These are phyloP conservation scores for Drosophila sechellia DNA, from an alignment of 1,140 invertebrate genomes.

Conservation along the genomic window DNA sequence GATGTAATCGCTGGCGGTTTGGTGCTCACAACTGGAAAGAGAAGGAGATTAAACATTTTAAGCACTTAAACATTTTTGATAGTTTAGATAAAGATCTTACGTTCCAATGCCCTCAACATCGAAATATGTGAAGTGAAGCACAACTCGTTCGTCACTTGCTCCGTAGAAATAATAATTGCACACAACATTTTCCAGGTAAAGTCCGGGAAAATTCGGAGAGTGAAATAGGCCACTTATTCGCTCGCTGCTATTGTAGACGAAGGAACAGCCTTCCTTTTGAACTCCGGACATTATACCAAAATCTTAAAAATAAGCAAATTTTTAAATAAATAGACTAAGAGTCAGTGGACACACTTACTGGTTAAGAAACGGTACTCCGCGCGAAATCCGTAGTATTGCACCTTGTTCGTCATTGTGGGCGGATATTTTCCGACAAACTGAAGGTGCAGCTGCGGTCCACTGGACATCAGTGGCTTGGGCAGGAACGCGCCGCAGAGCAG, in stretches of 20 bases:
- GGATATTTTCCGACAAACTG: conserved; percentile 90
- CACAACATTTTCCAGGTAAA: conserved; percentile 95
- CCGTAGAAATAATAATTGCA: conserved; percentile 98
- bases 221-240: conserved; percentile 92
- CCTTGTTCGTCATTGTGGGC: conserved; percentile 87
- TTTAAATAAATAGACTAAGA: too few species aligned
- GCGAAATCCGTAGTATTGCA: conserved; percentile 91
- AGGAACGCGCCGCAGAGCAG: conserved; percentile 92
- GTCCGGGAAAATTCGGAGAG: conserved; percentile 96
- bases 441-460: conserved; percentile 91
- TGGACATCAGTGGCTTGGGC: conserved; percentile 95
- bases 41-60: too few species aligned
- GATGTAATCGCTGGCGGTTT: conserved; percentile 95
- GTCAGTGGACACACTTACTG: conserved; percentile 87
- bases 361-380: conserved; percentile 94
- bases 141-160: conserved; percentile 91
- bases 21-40: conserved; percentile 90
- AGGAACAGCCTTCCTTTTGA: conserved; percentile 92
- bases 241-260: conserved; percentile 92
- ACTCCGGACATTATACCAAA: conserved; percentile 92
- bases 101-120: conserved; percentile 95
- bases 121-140: conserved; percentile 95
- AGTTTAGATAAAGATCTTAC: conserved; percentile 86
- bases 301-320: conserved; percentile 33
- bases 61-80: too few species aligned